phyloP scores from a whole-genome alignment of 1,140 invertebrate species.

The Solenopsis invicta region DNA sequence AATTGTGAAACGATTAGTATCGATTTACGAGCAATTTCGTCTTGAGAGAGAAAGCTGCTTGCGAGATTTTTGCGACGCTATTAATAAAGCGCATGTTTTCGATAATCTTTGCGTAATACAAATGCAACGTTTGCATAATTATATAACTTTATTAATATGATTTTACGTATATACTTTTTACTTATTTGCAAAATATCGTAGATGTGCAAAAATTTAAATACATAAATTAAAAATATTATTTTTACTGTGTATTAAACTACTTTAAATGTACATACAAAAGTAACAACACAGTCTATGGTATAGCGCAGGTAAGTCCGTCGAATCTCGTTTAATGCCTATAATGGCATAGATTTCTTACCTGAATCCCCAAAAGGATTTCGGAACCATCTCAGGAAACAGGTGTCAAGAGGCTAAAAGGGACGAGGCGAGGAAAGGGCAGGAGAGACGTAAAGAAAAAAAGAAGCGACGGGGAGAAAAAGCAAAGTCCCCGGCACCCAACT shows the following conservation, averaged over 20 bases:
- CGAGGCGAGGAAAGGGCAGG: neutral
- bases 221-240: slow-evolving; percentile 25
- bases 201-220: neutral
- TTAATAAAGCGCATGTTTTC: neutral
- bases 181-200: neutral
- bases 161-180: neutral
- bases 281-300: neutral
- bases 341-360: slow-evolving; percentile 64
- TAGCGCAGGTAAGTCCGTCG: slow-evolving; percentile 43
- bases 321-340: slow-evolving; percentile 59
- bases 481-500: slow-evolving; percentile 70
- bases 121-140: neutral
- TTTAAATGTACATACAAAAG: neutral
- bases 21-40: slow-evolving; percentile 47
- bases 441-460: slow-evolving; percentile 13
- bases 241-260: neutral
- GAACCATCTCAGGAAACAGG: slow-evolving; percentile 72
- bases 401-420: slow-evolving; percentile 72
- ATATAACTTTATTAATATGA: neutral
- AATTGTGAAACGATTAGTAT: slow-evolving; percentile 41
- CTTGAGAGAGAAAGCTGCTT: neutral
- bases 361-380: slow-evolving; percentile 75
- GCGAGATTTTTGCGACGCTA: neutral
- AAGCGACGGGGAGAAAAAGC: slow-evolving; percentile 39
- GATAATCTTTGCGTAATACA: neutral